Evolutionary conservation across 2,113 vertebrate species (phyloP), one percentile per base, ranked within the genome.

Genomic region (Apaloderma vittatum): DNA sequence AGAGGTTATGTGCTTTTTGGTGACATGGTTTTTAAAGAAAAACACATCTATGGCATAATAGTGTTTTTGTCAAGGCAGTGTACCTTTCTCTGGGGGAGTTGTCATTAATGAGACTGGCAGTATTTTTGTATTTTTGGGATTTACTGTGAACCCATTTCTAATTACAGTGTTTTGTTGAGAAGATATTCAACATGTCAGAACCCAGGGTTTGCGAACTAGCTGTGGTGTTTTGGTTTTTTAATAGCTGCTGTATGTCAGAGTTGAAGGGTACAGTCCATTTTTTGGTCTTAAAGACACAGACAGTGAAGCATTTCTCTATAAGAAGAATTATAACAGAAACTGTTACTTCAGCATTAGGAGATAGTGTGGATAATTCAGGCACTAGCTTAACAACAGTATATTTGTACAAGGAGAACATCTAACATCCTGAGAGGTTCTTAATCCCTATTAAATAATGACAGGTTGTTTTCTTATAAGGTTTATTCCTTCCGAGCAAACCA

Each of bases 401-500:
- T 78, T 73, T 84, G 68, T 81, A 89, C 40, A 65, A n/a, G 51
- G n/a, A 94, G 57, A 74, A 78, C 32, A 86, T 65, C 46, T 75
- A 92, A 57, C 49, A 78, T 54, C 85, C 48, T 90, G 37, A 88
- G 78, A 88, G 34, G 67, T 84, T 88, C 61, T 85, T 93, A 93
- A 95, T 91, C 61, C 80, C 58, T 68, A 22, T 78, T 89, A 96
- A 95, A 88, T 88, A 75, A 71, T 58, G 88, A 66, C 72, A 89
- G 40, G 48, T 66, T 94, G 32, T 59, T 72, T 89, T 94, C 66
- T 89, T 91, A 85, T 49, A 65, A 79, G 70, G 77, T 78, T 83
- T 94, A 36, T 77, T 89, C 49, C 74, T 91, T 93, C 54, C 0
- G 1, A 94, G 58, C 79, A 57, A 94, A 89, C 87, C 92, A 85